phyloP scores from a whole-genome alignment of 2,797 vertebrate genomes.

The Diglossa cyanea region DNA sequence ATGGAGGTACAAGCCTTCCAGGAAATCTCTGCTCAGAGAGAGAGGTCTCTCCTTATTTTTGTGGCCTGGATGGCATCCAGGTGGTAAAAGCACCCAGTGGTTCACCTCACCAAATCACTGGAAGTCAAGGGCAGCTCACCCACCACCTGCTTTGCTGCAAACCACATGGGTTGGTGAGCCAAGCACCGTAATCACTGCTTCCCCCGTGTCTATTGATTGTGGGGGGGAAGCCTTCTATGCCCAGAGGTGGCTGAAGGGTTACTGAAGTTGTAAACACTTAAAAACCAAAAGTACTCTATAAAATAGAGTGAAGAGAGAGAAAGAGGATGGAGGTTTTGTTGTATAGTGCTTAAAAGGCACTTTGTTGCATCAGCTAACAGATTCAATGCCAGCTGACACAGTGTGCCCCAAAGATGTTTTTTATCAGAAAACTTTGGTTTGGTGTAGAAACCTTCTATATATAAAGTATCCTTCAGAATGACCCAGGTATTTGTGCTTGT shows the following conservation, averaged over 20 bases:
- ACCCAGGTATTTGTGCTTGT: background rate
- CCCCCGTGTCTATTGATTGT: accelerated
- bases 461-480: background rate
- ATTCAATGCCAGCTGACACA: background rate
- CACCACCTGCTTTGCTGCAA: background rate
- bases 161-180: accelerated
- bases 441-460: background rate
- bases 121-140: background rate
- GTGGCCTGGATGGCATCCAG: background rate
- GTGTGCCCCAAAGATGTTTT: background rate
- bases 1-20: background rate
- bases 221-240: background rate
- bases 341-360: background rate
- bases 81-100: background rate
- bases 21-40: accelerated
- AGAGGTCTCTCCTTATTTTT: background rate
- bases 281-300: background rate
- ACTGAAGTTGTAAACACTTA: background rate
- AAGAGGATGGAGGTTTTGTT: background rate
- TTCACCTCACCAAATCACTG: background rate
- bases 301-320: background rate
- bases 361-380: background rate
- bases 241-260: background rate
- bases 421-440: background rate
- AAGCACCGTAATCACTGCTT: background rate